phyloP scores from a whole-genome alignment of 2,888 invertebrate genomes.

The Syrphus vitripennis region DNA sequence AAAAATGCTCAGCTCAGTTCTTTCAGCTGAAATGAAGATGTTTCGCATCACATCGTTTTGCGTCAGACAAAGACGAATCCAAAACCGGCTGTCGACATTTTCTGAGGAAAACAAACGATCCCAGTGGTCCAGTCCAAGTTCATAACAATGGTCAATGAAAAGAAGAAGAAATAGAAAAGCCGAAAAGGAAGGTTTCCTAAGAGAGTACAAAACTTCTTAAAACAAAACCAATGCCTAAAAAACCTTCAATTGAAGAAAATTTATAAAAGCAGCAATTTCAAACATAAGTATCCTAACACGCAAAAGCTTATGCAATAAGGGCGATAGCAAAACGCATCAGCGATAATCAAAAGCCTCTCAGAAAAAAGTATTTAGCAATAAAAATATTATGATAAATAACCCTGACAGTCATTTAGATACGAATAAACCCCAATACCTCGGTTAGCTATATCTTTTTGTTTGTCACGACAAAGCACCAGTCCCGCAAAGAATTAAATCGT shows the following conservation, averaged over 20 bases:
- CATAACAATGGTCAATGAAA: too few relatives aligned
- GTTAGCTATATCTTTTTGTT: not conserved
- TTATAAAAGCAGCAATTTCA: not conserved
- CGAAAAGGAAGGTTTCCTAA: too few relatives aligned
- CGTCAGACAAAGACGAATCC: too few relatives aligned
- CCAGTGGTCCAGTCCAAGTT: too few relatives aligned
- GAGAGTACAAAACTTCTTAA: too few relatives aligned
- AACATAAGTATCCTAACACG: not conserved
- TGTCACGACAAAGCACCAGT: not conserved
- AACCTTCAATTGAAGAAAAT: not conserved
- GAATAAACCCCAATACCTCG: not conserved
- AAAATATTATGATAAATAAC: not conserved
- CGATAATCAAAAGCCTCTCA: not conserved
- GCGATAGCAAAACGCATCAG: not conserved
- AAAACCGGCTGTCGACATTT: too few relatives aligned
- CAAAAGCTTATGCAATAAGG: not conserved
- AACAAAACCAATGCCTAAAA: too few relatives aligned
- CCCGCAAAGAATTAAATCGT: not conserved
- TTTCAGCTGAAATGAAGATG: too few relatives aligned
- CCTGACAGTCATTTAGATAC: slow-evolving; percentile 3
- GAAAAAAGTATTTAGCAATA: not conserved
- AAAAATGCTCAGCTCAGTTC: too few relatives aligned
- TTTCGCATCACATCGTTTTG: too few relatives aligned
- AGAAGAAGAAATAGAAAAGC: too few relatives aligned
- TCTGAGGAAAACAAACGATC: too few relatives aligned